Conservation (phyloP, 2,797 vertebrate species). For the Falco naumanni region DNA sequence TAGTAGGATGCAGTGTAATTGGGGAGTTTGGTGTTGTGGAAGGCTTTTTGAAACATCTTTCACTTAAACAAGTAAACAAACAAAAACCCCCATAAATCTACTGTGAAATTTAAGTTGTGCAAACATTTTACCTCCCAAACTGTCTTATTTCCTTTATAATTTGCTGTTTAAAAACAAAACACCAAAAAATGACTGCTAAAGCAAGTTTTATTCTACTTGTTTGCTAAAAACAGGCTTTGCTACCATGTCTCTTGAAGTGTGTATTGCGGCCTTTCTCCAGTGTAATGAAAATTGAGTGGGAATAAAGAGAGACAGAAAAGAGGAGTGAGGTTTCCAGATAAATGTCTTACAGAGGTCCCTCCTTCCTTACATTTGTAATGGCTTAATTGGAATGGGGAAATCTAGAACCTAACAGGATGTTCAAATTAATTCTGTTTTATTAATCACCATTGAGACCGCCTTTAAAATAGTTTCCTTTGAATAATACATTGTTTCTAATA, state of each 20-base stretch:
- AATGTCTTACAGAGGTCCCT: not conserved
- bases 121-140: not conserved
- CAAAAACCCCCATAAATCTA: not conserved
- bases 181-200: not conserved
- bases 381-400: not conserved
- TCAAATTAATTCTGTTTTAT: constrained; percentile 46
- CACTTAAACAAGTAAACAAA: not conserved
- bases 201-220: not conserved
- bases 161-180: not conserved
- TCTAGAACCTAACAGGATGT: constrained; percentile 8
- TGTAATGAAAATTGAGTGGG: not conserved
- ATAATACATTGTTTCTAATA: constrained; percentile 62
- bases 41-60: not conserved
- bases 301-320: not conserved
- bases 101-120: not conserved
- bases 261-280: not conserved
- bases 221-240: not conserved
- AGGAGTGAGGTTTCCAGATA: not conserved
- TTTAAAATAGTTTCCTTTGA: constrained; percentile 51
- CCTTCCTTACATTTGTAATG: not conserved
- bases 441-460: constrained; percentile 5
- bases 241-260: not conserved
- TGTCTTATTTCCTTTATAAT: not conserved
- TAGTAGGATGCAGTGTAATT: not conserved
- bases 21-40: not conserved